Evolutionary conservation across 1,140 invertebrate species (phyloP).

Genomic region (Orius laevigatus): DNA sequence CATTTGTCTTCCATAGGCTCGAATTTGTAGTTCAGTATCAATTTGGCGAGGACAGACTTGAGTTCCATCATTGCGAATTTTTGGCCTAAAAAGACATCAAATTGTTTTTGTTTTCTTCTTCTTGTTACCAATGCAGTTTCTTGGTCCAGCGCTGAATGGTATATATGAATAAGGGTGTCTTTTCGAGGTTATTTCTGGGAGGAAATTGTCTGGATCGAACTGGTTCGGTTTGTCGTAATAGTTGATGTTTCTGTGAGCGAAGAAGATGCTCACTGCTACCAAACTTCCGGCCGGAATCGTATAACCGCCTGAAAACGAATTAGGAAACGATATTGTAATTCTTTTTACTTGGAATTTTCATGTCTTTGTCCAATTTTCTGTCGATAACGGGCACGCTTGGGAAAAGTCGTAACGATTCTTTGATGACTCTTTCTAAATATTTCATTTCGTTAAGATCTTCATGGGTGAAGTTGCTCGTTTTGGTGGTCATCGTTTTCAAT

Average conservation of each 20-base stretch:
- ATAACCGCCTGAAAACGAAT: slow-evolving; percentile 3
- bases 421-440: slow-evolving; percentile 56
- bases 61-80: slow-evolving; percentile 65
- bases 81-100: slow-evolving; percentile 38
- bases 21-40: slow-evolving; percentile 45
- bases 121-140: slow-evolving; percentile 38
- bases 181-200: slow-evolving; percentile 36
- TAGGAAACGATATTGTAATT: too few species aligned
- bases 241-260: slow-evolving; percentile 9
- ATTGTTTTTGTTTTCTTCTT: not conserved
- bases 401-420: slow-evolving; percentile 46
- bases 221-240: slow-evolving; percentile 35
- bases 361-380: slow-evolving; percentile 39
- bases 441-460: slow-evolving; percentile 48
- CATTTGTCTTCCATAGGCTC: slow-evolving; percentile 18
- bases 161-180: slow-evolving; percentile 32
- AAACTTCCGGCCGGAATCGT: slow-evolving; percentile 4
- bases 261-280: slow-evolving; percentile 3
- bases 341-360: slow-evolving; percentile 25
- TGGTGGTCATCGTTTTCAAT: slow-evolving; percentile 31
- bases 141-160: slow-evolving; percentile 42
- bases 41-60: slow-evolving; percentile 45
- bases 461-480: slow-evolving; percentile 33
- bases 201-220: slow-evolving; percentile 48
- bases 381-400: slow-evolving; percentile 56